Conservation (phyloP, 92 coral and sea anemone genomes). For the Hydrozoanthus gracilis region DNA sequence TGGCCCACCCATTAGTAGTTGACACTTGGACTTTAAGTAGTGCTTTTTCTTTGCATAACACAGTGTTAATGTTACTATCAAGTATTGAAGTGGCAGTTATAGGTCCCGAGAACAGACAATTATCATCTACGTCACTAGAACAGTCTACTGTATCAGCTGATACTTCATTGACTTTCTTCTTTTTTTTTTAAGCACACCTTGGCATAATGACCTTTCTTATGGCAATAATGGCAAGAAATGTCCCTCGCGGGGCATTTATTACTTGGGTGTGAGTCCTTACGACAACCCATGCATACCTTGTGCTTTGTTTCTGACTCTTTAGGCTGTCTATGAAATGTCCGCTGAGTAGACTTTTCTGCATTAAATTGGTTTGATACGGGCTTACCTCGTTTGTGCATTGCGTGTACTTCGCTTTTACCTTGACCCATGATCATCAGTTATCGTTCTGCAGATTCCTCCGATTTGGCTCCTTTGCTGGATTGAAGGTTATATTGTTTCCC, state of each 20-base stretch:
- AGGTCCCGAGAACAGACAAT: slow-evolving; percentile 59
- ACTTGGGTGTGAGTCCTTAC: too few species aligned
- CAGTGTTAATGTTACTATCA: slow-evolving; percentile 47
- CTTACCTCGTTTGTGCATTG: too few species aligned
- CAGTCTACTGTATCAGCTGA: slow-evolving; percentile 42
- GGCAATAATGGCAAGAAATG: slow-evolving; percentile 54
- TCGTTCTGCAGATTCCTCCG: slow-evolving; percentile 56
- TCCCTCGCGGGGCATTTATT: too few species aligned
- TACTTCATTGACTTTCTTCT: slow-evolving; percentile 42
- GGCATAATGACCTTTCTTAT: slow-evolving; percentile 50
- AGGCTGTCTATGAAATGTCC: slow-evolving; percentile 16
- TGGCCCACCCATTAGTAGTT: too few species aligned
- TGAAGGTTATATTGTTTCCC: slow-evolving; percentile 43
- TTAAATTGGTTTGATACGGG: too few species aligned
- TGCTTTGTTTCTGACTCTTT: too few species aligned
- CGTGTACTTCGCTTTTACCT: too few species aligned
- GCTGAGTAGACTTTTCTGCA: slow-evolving; percentile 33
- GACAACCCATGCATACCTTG: too few species aligned
- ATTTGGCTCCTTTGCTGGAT: slow-evolving; percentile 24
- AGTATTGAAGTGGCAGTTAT: slow-evolving; percentile 46
- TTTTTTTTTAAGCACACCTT: too few species aligned
- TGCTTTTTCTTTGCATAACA: too few species aligned
- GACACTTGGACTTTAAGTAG: too few species aligned
- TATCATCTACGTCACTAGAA: slow-evolving; percentile 7
- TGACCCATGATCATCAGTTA: slow-evolving; percentile 46